Base-by-base conservation (phyloP, 2,113 vertebrate genomes). In the Melanerpes formicivorus region DNA sequence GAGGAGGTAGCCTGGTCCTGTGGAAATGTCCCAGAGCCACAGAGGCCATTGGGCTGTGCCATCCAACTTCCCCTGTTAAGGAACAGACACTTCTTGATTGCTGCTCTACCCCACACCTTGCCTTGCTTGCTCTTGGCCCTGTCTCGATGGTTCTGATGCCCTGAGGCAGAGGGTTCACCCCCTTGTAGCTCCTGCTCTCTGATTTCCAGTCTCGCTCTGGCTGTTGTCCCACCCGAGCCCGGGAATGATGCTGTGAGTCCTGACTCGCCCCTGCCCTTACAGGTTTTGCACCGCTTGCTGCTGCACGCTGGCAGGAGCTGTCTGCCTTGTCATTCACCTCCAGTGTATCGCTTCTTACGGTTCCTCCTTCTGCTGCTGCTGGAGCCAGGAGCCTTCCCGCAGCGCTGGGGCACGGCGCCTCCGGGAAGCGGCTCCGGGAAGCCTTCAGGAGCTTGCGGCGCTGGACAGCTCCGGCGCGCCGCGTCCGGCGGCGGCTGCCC, bases 391-490 rank as follows among this genome's bases (percentile, higher is more conserved):
- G 2, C 25, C 13, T n/a, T n/a, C 64, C 22, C 50, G 50, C 22
- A 52, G 50, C 50, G 50, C 50, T 52, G 22, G 23, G 50, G 50
- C 22, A 23, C 50, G 50, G 50, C 50, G 50, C 11, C 22, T 25
- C 50, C 50, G 50, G 50, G 22, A 23, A 52, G 50, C 50, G 50
- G 22, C 46, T 15, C 32, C 6, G 44, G 5, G 25, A 60, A 22
- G 25, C n/a, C n/a, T 93, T 95, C 95, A 93, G 94, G 86, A 88
- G 69, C n/a, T 75, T 80, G 19, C 26, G 52, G 56, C 23, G 94
- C 94, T 96, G 95, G 95, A 96, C 95, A 96, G 94, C 93, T 94
- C 95, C 92, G 14, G 34, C 15, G 40, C 32, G 17, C 23, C 63
- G 27, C 50, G 22, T 23, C 22, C 50, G 50, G 50, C 50, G 50